Conservation (phyloP, 2,888 invertebrate species). For the Teinopalpus imperialis region DNA sequence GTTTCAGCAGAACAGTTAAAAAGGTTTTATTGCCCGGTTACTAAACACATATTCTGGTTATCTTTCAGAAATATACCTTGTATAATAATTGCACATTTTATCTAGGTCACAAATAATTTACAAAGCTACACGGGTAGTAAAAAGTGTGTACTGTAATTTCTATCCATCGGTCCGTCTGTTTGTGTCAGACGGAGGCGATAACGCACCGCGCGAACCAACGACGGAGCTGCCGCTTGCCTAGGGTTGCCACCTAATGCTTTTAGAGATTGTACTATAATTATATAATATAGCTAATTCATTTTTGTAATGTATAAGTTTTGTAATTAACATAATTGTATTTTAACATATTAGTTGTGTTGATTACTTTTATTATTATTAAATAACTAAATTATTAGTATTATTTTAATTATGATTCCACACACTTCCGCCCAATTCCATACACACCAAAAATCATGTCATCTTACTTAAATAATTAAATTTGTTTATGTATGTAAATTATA, state of each 20-base stretch:
- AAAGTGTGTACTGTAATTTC: conserved; percentile 63
- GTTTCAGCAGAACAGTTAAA: background rate
- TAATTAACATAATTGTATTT: too few species aligned
- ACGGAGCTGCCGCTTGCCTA: conserved; percentile 41
- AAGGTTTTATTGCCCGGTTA: conserved; percentile 25
- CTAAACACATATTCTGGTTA: conserved; percentile 31
- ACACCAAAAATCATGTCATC: too few species aligned
- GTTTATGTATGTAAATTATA: too few species aligned
- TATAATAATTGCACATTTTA: conserved; percentile 33
- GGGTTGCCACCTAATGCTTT: conserved; percentile 53
- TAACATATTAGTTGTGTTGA: too few species aligned
- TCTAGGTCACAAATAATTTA: conserved; percentile 46
- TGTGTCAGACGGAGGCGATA: conserved; percentile 66
- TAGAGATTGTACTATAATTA: too few species aligned
- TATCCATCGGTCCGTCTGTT: conserved; percentile 57
- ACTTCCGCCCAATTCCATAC: too few species aligned
- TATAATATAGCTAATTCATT: too few species aligned
- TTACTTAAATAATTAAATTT: too few species aligned
- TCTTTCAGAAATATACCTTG: conserved; percentile 33
- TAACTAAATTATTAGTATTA: too few species aligned
- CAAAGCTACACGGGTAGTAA: conserved; percentile 39
- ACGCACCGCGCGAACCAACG: conserved; percentile 63
- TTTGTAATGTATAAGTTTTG: too few species aligned
- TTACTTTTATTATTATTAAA: too few species aligned
- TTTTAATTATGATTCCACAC: too few species aligned